Evolutionary conservation across 2,797 vertebrate species (phyloP), one percentile per base, ranked within the genome.

Genomic region (Nyctalus aviator): DNA sequence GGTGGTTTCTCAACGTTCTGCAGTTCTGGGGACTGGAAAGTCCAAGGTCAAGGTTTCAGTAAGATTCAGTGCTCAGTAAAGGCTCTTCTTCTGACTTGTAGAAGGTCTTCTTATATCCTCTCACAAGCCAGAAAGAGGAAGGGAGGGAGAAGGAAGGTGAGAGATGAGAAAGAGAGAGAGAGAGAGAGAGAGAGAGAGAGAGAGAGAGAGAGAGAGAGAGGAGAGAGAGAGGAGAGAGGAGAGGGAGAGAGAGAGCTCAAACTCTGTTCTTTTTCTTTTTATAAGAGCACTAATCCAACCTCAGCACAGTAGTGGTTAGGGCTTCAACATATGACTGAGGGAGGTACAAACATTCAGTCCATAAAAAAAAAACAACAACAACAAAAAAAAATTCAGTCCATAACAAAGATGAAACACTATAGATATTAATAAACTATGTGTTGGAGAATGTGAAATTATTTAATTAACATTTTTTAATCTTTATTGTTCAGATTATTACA

Each of bases 161-260:
- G 18, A 44, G 1, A 20, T 4, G 5, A 44, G 18, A 44, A 1
- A 20, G 1, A 30, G 17, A 41, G 5, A 11, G 1, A 66, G 27
- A 27, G 25, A 9, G 6, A 55, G 8, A 18, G 17, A 41, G 0
- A 46, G 4, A 37, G 23, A 53, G 3, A 17, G 2, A 66, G 53
- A 41, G 13, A 7, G 13, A 35, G 6, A 46, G 17, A 50, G 5
- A 53, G 23, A 41, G 0, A 41, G 3, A 37, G 23, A 11, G 44
- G 6, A 55, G 8, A 18, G 17, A 41, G 0, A 46, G 4, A 37
- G 23, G 3, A 17, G 2, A 66, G 53, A 41, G 13, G 13, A 35
- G 6, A 46, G 17, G 17, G 5, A 53, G 23, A 41, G 0, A 41
- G 3, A 37, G 23, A 11, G 44, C 44, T 44, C 44, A 44, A 20